Evolutionary conservation across 2,113 vertebrate genomes (phyloP).

Genomic region (Pyxicephalus adspersus): DNA sequence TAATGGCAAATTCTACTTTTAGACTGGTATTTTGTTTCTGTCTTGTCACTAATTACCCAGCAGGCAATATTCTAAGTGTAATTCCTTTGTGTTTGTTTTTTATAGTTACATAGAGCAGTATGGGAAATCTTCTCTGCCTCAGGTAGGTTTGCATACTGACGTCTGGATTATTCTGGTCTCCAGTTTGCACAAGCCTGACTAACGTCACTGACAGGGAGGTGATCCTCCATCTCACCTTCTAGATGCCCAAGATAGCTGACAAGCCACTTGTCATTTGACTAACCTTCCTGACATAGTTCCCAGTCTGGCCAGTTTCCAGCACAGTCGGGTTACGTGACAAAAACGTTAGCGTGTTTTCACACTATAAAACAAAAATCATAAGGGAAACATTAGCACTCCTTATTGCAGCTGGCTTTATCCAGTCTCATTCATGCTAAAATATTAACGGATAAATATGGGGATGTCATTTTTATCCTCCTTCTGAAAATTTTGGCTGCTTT

Average conservation of each 20-base stretch:
- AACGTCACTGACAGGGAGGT: constrained; percentile 10
- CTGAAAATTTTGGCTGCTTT: no score
- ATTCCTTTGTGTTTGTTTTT: no score
- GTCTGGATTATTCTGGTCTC: constrained; percentile 20
- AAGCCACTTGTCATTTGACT: background rate
- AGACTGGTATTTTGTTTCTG: no score
- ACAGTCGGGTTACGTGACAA: background rate
- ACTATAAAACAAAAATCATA: no score
- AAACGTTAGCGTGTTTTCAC: no score
- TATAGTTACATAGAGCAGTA: background rate
- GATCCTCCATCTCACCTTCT: background rate
- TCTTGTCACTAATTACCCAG: background rate
- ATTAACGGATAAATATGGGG: no score
- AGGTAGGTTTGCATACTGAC: constrained; percentile 12
- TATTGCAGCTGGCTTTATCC: no score
- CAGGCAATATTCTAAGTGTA: background rate
- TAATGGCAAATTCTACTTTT: no score
- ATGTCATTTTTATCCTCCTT: no score
- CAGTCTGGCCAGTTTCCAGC: no score
- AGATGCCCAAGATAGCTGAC: background rate
- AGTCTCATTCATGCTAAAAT: no score
- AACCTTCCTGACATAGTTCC: background rate
- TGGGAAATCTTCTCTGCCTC: background rate
- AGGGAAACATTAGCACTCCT: no score
- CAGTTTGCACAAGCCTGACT: background rate